Conservation (phyloP, 2,113 vertebrate species). For the Indri indri region DNA sequence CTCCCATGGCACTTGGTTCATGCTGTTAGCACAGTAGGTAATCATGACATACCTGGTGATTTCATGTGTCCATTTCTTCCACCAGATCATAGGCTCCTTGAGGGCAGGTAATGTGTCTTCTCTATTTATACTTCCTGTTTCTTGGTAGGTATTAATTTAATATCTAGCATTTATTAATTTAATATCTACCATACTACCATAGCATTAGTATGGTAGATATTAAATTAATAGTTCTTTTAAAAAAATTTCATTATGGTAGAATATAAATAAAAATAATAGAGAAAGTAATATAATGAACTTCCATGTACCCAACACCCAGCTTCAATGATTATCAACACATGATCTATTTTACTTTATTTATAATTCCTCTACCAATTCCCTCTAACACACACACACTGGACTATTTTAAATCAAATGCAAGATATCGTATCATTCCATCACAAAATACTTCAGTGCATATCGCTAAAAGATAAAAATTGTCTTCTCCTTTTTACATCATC, state of each 20-base stretch:
- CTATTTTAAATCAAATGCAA: slow-evolving; percentile 34
- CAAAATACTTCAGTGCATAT: neutral
- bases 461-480: neutral
- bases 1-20: neutral
- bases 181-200: too few relatives aligned
- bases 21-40: neutral
- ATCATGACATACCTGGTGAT: neutral
- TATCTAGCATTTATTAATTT: too few relatives aligned
- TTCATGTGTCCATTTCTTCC: neutral
- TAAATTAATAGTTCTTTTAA: neutral
- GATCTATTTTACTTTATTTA: neutral
- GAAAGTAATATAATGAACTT: neutral
- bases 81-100: neutral
- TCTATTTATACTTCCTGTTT: slow-evolving; percentile 6
- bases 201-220: neutral
- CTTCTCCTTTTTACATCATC: neutral
- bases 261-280: neutral
- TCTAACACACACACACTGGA: neutral
- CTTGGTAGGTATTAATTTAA: neutral
- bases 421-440: neutral
- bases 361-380: neutral
- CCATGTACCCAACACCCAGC: neutral
- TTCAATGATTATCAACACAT: neutral
- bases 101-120: neutral
- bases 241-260: neutral